phyloP scores from a whole-genome alignment of 2,888 invertebrate genomes.

The Molanna angustata region DNA sequence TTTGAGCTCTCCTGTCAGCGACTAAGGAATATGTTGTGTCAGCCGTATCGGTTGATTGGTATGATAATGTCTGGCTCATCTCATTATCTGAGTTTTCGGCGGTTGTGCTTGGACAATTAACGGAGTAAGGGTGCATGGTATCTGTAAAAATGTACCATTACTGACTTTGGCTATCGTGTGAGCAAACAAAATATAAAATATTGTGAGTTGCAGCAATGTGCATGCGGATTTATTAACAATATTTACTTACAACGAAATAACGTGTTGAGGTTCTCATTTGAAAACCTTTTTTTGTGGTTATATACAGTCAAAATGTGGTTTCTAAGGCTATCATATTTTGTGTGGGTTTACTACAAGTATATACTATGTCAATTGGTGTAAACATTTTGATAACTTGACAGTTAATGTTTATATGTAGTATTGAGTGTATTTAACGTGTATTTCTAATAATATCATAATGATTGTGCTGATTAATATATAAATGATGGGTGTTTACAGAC shows the following conservation, averaged over 20 bases:
- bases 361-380: no score
- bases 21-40: conserved; percentile 44
- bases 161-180: conserved; percentile 19
- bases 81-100: conserved; percentile 48
- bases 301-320: no score
- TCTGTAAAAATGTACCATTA: conserved; percentile 33
- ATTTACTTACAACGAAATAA: no score
- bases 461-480: no score
- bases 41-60: conserved; percentile 40
- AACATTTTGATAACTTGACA: no score
- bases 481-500: conserved; percentile 28
- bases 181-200: conserved; percentile 8
- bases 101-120: conserved; percentile 37
- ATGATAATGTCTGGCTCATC: conserved; percentile 40
- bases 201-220: neutral
- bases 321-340: no score
- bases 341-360: no score
- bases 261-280: no score
- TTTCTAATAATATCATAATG: no score
- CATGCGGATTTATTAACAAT: no score
- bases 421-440: neutral
- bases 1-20: conserved; percentile 36
- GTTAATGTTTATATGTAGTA: no score
- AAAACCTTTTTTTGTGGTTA: no score
- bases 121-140: conserved; percentile 36